Conservation (phyloP, 2,113 vertebrate genomes). For the Sminthopsis crassicaudata region DNA sequence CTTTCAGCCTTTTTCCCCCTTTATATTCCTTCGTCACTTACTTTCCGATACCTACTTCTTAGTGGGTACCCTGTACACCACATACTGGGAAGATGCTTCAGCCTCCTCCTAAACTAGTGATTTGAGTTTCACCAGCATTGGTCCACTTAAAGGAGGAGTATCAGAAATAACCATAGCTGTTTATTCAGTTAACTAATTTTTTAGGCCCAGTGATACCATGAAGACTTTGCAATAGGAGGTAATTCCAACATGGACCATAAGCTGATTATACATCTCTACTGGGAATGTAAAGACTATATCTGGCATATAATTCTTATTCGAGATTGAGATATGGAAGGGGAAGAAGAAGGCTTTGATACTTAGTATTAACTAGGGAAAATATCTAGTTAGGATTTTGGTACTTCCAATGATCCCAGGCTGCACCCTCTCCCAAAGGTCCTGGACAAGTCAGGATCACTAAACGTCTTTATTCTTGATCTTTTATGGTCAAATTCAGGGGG, state of each 20-base stretch:
- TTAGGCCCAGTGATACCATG: not conserved
- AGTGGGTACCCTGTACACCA: too few relatives aligned
- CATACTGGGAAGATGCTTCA: not conserved
- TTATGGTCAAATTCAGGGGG: too few relatives aligned
- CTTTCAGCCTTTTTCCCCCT: not conserved
- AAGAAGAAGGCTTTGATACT: not conserved
- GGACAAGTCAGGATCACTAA: too few relatives aligned
- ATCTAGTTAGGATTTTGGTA: not conserved
- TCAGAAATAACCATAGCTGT: not conserved
- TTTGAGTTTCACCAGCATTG: not conserved
- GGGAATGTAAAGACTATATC: not conserved
- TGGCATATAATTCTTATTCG: not conserved
- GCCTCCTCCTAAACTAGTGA: not conserved
- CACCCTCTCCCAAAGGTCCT: not conserved
- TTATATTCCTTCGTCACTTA: not conserved
- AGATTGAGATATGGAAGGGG: too few relatives aligned
- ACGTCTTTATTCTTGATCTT: too few relatives aligned
- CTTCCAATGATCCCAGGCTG: not conserved
- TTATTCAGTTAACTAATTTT: not conserved
- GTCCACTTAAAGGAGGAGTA: not conserved
- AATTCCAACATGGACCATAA: not conserved
- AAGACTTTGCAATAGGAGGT: not conserved
- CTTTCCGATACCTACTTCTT: not conserved
- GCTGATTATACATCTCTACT: not conserved
- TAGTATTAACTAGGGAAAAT: not conserved